Evolutionary conservation across 1,140 invertebrate genomes (phyloP), one percentile per base, ranked within the genome.

Genomic region (Neodiprion lecontei): DNA sequence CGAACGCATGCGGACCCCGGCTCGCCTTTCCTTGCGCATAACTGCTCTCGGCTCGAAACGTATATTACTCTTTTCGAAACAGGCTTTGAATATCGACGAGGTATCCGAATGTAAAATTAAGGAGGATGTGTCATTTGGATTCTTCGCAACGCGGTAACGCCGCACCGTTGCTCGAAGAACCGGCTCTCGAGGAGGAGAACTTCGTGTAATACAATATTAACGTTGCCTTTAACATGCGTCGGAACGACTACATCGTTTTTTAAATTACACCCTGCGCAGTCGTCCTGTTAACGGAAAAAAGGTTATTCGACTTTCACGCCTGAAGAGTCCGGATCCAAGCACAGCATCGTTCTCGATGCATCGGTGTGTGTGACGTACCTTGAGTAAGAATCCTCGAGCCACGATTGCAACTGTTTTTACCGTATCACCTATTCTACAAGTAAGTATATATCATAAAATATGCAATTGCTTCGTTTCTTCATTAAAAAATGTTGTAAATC

Each of bases 331-430:
- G 53, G n/a, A 14, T 61, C n/a, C 11, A 61, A 9, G 11, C 53
- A 17, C 11, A 61, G 53, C 11, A 7, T 61, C n/a, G 28, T 40
- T 61, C n/a, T 61, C 5, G 28, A 5, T 5, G 28, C 28, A 40
- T 40, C 28, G 5, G 28, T 40, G 2, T 40, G 28, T 5, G 28
- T 40, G 28, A 40, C 28, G 28, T 40, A 40, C 28, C 28, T 40
- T 40, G 28, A 40, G 7, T 61, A 17, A 3, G 8, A 17, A 61
- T 61, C 53, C 5, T 61, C 53, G 53, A 17, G 53, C 4, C 11
- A 61, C 53, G 53, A 61, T 61, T 61, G 53, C 53, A 61, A 61
- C 53, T 61, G 53, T 61, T 61, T 61, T 61, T 61, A 61, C 53
- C 11, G 28, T 5, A 61, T 17, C 53, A 2, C 53, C 53, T 5